These are phyloP conservation scores for Meiosimyza decipiens DNA, from an alignment of 2,888 invertebrate genomes.

Conservation along the genomic window DNA sequence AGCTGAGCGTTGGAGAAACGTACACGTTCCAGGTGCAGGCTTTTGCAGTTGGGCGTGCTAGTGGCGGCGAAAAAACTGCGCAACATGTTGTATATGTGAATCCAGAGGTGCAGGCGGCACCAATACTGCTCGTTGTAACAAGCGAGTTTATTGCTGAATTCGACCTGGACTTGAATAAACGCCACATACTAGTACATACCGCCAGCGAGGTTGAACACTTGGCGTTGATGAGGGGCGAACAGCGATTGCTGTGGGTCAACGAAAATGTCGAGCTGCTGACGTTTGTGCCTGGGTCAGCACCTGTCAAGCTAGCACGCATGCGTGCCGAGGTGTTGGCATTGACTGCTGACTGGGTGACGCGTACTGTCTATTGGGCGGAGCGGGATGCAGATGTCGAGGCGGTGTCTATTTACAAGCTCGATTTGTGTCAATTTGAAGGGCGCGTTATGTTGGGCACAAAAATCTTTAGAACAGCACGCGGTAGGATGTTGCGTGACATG, in stretches of 20 bases:
- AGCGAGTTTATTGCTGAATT: constrained; percentile 78
- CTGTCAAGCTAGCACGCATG: constrained; percentile 70
- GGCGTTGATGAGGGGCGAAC: constrained; percentile 73
- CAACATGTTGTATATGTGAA: constrained; percentile 75
- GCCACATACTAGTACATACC: constrained; percentile 73
- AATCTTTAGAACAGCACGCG: constrained; percentile 70
- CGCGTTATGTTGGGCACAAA: constrained; percentile 68
- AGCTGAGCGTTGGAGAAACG: constrained; percentile 72
- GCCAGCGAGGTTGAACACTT: constrained; percentile 77
- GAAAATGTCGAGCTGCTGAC: constrained; percentile 65
- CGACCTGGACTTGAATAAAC: constrained; percentile 79
- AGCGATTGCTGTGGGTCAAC: constrained; percentile 85
- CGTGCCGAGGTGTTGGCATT: constrained; percentile 74
- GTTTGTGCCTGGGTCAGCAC: constrained; percentile 56
- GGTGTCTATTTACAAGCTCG: constrained; percentile 74
- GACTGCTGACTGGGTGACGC: constrained; percentile 88
- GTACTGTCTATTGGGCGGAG: constrained; percentile 86
- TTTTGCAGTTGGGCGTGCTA: constrained; percentile 77
- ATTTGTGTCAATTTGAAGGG: constrained; percentile 73
- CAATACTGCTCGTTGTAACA: constrained; percentile 80
- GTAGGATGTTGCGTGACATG: constrained; percentile 76
- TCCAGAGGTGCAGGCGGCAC: constrained; percentile 82
- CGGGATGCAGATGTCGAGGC: constrained; percentile 59
- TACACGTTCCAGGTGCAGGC: constrained; percentile 83
- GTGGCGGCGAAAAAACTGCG: constrained; percentile 72